A percentile compares a stretch with the other conserved stretches of the same genome.
phyloP scores from a whole-genome alignment of 1,140 invertebrate species.

The Tigriopus japonicus region DNA sequence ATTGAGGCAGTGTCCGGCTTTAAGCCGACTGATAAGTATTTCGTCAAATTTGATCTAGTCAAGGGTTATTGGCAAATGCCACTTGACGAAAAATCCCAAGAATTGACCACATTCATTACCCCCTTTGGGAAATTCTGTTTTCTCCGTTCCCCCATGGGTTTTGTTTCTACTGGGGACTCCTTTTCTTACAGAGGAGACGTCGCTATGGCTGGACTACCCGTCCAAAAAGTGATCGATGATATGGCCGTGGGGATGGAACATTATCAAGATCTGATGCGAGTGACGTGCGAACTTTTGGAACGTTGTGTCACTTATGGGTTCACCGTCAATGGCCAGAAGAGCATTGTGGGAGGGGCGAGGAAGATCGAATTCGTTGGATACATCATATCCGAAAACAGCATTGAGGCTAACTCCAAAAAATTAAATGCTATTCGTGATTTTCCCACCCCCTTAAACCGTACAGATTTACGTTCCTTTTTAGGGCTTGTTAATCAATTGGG shows the following conservation, averaged over 20 bases:
- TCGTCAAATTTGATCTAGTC: constrained; percentile 17
- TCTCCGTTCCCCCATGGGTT: constrained; percentile 16
- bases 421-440: neutral
- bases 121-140: constrained; percentile 17
- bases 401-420: neutral
- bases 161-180: neutral
- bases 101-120: constrained; percentile 18
- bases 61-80: constrained; percentile 17
- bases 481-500: neutral
- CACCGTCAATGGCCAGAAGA: too few relatives aligned
- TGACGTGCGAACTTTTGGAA: neutral
- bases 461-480: neutral
- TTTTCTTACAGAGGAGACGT: too few relatives aligned
- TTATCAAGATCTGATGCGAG: neutral
- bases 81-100: constrained; percentile 14
- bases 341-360: too few relatives aligned
- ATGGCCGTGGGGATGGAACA: neutral
- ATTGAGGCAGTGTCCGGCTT: too few relatives aligned
- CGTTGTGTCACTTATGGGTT: too few relatives aligned
- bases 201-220: neutral
- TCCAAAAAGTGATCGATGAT: neutral
- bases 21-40: constrained; percentile 12
- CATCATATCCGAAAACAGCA: neutral
- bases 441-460: neutral
- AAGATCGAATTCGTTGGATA: neutral